Percentiles rank a stretch among this genome's conserved stretches.
Evolutionary conservation across 2,113 vertebrate genomes (phyloP).

Genomic region (Lepus americanus): DNA sequence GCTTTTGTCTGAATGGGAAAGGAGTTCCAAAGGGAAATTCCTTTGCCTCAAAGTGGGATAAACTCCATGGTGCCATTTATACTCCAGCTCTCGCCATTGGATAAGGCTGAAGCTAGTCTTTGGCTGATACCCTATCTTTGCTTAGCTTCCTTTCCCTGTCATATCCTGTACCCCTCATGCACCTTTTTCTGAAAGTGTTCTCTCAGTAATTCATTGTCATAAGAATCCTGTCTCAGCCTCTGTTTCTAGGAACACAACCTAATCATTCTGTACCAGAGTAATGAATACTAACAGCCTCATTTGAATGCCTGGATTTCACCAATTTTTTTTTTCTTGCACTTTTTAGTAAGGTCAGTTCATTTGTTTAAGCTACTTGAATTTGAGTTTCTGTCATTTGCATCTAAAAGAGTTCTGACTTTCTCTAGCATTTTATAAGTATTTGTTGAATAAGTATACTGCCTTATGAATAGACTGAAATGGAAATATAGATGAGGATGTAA

Average conservation of each 20-base stretch:
- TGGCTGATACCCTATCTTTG: neutral
- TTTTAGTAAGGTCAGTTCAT: conserved; percentile 22
- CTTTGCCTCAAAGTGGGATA: neutral
- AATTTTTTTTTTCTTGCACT: neutral
- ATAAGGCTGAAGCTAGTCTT: neutral
- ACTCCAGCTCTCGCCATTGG: neutral
- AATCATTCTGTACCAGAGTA: neutral
- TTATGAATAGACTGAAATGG: conserved; percentile 39
- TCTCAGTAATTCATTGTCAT: neutral
- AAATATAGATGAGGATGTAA: neutral
- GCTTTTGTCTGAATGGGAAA: neutral
- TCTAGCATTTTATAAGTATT: conserved; percentile 20
- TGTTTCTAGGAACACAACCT: conserved; percentile 24
- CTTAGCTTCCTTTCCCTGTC: neutral
- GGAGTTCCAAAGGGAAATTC: neutral
- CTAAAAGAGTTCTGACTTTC: conserved; percentile 7
- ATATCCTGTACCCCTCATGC: neutral
- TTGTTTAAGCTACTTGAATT: conserved; percentile 44
- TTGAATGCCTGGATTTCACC: neutral
- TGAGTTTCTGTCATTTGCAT: conserved; percentile 40
- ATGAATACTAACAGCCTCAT: neutral
- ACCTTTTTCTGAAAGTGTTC: conserved; percentile 9
- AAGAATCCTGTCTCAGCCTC: neutral
- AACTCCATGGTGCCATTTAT: conserved; percentile 25
- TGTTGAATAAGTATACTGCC: conserved; percentile 48